Conservation (phyloP, 1,140 invertebrate species). For the Philotrypesis tridentata region DNA sequence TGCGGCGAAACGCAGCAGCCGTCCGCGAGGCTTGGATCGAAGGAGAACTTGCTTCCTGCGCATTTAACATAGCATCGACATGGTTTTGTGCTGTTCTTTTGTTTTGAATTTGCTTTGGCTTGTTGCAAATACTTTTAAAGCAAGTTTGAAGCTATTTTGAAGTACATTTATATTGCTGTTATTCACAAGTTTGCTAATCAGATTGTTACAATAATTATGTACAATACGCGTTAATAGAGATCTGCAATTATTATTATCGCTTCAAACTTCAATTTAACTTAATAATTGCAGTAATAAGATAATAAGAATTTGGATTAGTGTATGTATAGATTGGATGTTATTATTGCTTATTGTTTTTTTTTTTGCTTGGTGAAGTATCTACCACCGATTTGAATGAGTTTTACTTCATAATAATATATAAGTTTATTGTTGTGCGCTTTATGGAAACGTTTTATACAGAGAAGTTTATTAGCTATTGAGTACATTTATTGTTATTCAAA, state of each 20-base stretch:
- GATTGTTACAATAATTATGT: too few relatives aligned
- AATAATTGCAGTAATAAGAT: background rate
- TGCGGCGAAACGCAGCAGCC: slow-evolving; percentile 78
- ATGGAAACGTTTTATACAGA: too few relatives aligned
- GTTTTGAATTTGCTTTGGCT: background rate
- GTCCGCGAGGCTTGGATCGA: slow-evolving; percentile 81
- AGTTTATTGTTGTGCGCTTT: too few relatives aligned
- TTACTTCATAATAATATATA: too few relatives aligned
- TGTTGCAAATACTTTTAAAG: background rate
- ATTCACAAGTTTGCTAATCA: too few relatives aligned
- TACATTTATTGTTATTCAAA: too few relatives aligned
- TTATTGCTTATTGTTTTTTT: background rate
- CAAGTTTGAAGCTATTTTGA: background rate
- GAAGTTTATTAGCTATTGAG: too few relatives aligned
- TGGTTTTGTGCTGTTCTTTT: slow-evolving; percentile 30
- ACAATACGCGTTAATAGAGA: too few relatives aligned
- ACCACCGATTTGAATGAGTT: background rate
- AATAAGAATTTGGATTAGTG: background rate
- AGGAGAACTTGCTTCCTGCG: slow-evolving; percentile 78
- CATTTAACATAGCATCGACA: slow-evolving; percentile 46
- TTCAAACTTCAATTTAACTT: background rate
- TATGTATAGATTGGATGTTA: background rate
- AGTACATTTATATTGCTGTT: too few relatives aligned
- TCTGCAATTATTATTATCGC: background rate
- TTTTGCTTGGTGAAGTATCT: background rate